Base-by-base conservation (phyloP, 2,113 vertebrate genomes). In the Grammomys surdaster region DNA sequence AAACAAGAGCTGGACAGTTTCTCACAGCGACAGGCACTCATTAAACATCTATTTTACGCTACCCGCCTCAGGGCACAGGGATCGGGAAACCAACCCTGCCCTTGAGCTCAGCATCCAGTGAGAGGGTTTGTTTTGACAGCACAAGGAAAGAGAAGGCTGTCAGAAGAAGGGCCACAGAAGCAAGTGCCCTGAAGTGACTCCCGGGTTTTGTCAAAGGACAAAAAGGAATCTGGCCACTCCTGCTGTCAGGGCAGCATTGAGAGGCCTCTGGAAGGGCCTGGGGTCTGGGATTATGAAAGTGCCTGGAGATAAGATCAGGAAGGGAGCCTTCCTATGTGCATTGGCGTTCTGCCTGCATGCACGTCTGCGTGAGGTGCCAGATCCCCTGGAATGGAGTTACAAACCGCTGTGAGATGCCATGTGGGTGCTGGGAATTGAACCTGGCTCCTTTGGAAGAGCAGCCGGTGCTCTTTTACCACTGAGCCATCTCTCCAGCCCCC, bases 1-100 rank as follows among this genome's bases (percentile, higher is more conserved):
- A 67, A 78, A 93, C 22, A 85, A 87, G 89, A 58, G 56, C 86
- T 58, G 73, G 43, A 78, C 87, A 70, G 69, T 69, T 93, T 95
- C 88, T 89, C 78, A 88, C 80, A 75, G 70, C 26, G 75, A 43
- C 0, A 3, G 54, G 54, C 67, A 77, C 91, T 93, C 89, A 93
- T 92, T 95, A 93, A 97, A 69, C 85, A 87, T 87, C 85, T 95
- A n/a, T 88, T 86, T 96, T 90, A 73, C 75, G n/a, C 75, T 51
- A 89, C 84, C 48, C 65, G 28, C 60, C 54, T 69, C 9, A 51
- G 46, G 73, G 73, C 46, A 19, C 6, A 78, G 73, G 70, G 26
- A 63, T 43, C 58, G 72, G 82, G 56, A 94, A 40, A 90, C 28
- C 56, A 84, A 36, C 22, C 36, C 48, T 96, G 67, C 56, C 91